phyloP scores from a whole-genome alignment of 2,888 invertebrate species.

The Campopleginae sp. region DNA sequence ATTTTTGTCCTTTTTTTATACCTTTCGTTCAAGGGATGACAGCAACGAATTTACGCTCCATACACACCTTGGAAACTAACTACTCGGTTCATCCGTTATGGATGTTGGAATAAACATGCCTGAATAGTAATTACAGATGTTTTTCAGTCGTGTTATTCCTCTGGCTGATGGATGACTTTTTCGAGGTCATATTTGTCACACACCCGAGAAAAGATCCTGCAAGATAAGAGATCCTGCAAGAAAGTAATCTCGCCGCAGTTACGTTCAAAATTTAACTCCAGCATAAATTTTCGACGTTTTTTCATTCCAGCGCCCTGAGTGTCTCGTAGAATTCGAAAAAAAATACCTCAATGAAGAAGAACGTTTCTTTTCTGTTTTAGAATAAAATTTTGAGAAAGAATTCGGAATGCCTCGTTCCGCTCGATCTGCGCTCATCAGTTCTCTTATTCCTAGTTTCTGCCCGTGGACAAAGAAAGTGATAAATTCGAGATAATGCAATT shows the following conservation, averaged over 20 bases:
- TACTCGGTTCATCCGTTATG: background rate
- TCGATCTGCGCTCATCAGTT: background rate
- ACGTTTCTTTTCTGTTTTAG: background rate
- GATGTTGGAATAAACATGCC: background rate
- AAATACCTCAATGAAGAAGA: background rate
- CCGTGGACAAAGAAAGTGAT: background rate
- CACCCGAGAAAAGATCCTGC: background rate
- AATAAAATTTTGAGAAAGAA: background rate
- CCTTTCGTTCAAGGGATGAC: constrained; percentile 9
- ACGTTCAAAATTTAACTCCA: too few relatives aligned
- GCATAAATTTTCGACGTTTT: too few relatives aligned
- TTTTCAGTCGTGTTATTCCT: background rate
- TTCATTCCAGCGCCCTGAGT: too few relatives aligned
- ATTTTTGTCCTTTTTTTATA: constrained; percentile 20
- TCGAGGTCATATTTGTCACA: background rate
- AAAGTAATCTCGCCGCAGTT: too few relatives aligned
- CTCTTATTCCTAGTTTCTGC: background rate
- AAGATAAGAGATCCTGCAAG: background rate
- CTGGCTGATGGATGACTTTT: background rate
- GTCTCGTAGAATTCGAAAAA: too few relatives aligned
- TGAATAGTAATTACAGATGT: background rate
- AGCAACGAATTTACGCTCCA: constrained; percentile 14
- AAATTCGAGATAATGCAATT: background rate
- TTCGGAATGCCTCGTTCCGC: background rate
- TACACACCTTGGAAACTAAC: constrained; percentile 2